Evolutionary conservation across 1,140 invertebrate genomes (phyloP), one percentile per base, ranked within the genome.

Genomic region (Lepidurus apus): DNA sequence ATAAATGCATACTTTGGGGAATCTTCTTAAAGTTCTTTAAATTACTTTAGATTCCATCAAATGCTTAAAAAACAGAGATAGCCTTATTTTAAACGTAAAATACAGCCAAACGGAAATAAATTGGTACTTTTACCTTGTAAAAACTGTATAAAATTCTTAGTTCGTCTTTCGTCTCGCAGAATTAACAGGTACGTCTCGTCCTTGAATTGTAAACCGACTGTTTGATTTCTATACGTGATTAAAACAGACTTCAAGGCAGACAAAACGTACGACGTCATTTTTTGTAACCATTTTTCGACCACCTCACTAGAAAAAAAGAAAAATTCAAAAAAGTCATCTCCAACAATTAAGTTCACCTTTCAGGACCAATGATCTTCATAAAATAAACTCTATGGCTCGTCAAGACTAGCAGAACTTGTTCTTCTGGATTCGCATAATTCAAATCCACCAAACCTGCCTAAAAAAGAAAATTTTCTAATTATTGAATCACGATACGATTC

Each of bases 351-450:
- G 6, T 13, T 47, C 53, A 47, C 76, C 43, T 77, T 26, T 42
- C 65, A 47, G 76, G 34, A 34, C 44, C 43, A 21, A 65, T 26
- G 8, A 77, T 77, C 21, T 65, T 45, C 11, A 77, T 42, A 26
- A 77, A 77, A 42, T 77, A 77, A 17, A 77, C 21, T 34, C 53
- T 77, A 47, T 77, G 76, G 65, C 76, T 77, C 9, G 76, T 77
- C 42, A 77, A 26, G 5, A 77, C 76, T 65, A 77, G 17, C 45
- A 77, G 21, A 42, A 65, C 76, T 21, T 21, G 76, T 17, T 65
- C 44, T 26, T 47, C 45, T 43, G 76, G 21, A 43, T 44, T 26
- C 24, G 24, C 8, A 5, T 47, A 45, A 77, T 24, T 42, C 34
- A 53, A 11, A 77, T 45, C 13, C 26, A 77, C n/a, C 65, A 45